Percentiles rank a stretch among this genome's conserved stretches.
These are phyloP conservation scores for Hyles vespertilio DNA, from an alignment of 1,140 invertebrate genomes.

Conservation along the genomic window DNA sequence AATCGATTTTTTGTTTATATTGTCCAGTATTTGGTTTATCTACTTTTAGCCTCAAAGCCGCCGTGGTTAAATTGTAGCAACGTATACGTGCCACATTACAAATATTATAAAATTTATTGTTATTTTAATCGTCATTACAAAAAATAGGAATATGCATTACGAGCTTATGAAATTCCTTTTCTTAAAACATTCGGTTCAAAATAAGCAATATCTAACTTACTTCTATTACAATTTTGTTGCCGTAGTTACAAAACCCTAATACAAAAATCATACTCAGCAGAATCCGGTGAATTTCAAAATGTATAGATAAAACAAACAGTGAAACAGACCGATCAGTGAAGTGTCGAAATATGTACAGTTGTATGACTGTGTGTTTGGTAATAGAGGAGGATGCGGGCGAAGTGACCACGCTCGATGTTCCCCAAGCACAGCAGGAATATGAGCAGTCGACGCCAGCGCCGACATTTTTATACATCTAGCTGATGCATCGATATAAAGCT, in stretches of 20 bases:
- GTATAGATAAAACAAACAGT: slow-evolving; percentile 11
- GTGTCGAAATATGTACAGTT: slow-evolving; percentile 34
- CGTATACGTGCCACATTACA: too few species aligned
- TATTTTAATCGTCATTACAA: too few species aligned
- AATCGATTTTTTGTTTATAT: too few species aligned
- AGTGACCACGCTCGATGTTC: slow-evolving; percentile 37
- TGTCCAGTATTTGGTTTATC: too few species aligned
- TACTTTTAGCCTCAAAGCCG: too few species aligned
- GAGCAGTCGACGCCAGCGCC: slow-evolving; percentile 45
- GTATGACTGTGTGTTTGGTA: slow-evolving; percentile 27
- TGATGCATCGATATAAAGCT: slow-evolving; percentile 60
- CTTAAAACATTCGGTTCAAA: too few species aligned
- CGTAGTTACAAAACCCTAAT: neutral
- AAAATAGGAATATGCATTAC: too few species aligned
- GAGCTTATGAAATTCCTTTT: too few species aligned
- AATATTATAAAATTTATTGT: too few species aligned
- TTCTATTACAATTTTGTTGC: too few species aligned
- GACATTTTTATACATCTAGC: slow-evolving; percentile 50
- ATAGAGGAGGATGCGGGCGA: slow-evolving; percentile 27
- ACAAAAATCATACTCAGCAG: neutral
- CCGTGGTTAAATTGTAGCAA: too few species aligned
- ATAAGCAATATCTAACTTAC: too few species aligned
- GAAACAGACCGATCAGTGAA: slow-evolving; percentile 28
- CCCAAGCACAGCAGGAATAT: slow-evolving; percentile 32
- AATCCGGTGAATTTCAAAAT: neutral